These are phyloP conservation scores for Aphrophora alni DNA, from an alignment of 2,888 invertebrate genomes.

Conservation along the genomic window DNA sequence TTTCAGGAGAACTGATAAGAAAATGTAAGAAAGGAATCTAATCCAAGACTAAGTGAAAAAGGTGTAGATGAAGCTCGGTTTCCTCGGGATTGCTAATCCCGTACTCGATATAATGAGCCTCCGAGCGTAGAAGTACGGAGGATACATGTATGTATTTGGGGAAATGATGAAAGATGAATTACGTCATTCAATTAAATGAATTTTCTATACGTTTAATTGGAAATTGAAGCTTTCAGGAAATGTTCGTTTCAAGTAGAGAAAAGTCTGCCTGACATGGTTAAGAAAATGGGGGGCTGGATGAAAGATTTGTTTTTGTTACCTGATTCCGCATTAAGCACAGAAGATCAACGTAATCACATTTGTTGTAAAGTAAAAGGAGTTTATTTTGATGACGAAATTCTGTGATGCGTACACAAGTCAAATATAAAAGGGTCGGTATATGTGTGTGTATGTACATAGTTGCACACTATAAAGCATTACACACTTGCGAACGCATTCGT, in stretches of 20 bases:
- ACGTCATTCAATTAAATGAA: no score
- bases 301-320: not conserved
- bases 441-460: not conserved
- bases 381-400: not conserved
- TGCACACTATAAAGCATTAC: not conserved
- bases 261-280: not conserved
- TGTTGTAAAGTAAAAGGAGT: not conserved
- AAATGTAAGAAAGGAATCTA: no score
- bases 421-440: not conserved
- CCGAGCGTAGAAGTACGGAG: not conserved
- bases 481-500: constrained; percentile 10
- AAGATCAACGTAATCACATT: not conserved
- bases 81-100: no score
- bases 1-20: not conserved
- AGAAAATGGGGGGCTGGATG: not conserved
- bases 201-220: no score
- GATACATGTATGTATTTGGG: no score
- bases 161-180: no score
- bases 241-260: no score
- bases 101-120: no score
- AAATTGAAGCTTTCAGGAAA: no score
- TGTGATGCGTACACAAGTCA: not conserved
- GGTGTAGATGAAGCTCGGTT: no score
- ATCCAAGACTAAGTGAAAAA: no score
- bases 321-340: not conserved